Evolutionary conservation across 2,888 invertebrate genomes (phyloP), one percentile per base, ranked within the genome.

Genomic region (Polydrusus tereticollis): DNA sequence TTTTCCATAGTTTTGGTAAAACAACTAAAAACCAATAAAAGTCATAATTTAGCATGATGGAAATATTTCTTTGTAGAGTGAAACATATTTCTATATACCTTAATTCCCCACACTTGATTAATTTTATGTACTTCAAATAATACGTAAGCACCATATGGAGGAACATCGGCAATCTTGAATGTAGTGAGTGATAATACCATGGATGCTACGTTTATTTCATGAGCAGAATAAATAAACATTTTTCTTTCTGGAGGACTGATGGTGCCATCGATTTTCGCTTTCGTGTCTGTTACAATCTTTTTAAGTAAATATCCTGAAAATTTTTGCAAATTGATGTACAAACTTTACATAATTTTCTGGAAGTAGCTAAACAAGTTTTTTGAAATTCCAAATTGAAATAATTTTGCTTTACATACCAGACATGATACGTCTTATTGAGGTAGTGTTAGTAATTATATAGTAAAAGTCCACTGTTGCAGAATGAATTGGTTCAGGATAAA

Each of bases 201-300:
- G 18, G 62, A 50, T 7, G 71, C 76, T 12, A 78, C 71, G 18
- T 76, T 77, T 5, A 69, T 21, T 18, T 77, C 78, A 59, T 78
- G 78, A 29, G 72, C 78, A 6, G 78, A 78, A 62, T 77, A 78
- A 12, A 78, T 36, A 64, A 75, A 77, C 45, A 78, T 62, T 69
- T 78, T 77, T 43, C 72, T 74, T 21, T 45, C 20, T 12, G 47
- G 41, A 12, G 72, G 75, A 33, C 59, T 38, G 1, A 77, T n/a
- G 1, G 29, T 68, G 8, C 73, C 75, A 12, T 69, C 70, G 0
- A 80, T 78, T 77, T 81, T 82, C 1, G 52, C 60, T 23, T 75
- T 55, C 2, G 78, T 76, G 64, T 83, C 82, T 2, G 75, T 72
- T 18, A 83, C 65, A 12, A 83, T 79, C 73, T 82, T 83, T 69